Percentiles rank a stretch among this genome's conserved stretches.
phyloP scores from a whole-genome alignment of 1,140 invertebrate genomes.

The Trissolcus basalis region DNA sequence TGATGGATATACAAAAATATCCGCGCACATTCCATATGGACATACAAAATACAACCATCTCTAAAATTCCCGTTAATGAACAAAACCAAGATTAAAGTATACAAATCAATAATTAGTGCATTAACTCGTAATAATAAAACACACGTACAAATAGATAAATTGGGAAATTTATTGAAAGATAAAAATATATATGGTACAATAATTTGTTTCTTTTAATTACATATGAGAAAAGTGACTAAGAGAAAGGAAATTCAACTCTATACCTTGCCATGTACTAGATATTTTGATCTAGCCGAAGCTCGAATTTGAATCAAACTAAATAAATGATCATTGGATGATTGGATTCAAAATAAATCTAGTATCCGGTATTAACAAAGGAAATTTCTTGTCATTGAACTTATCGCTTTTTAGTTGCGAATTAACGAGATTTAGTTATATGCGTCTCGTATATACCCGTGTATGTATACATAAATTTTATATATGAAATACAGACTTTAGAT shows the following conservation, averaged over 20 bases:
- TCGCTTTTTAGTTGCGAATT: constrained; percentile 39
- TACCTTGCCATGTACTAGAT: constrained; percentile 28
- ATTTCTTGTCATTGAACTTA: constrained; percentile 39
- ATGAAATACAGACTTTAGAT: constrained; percentile 54
- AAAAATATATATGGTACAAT: constrained; percentile 74
- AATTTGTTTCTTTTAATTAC: constrained; percentile 60
- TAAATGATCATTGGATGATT: constrained; percentile 7
- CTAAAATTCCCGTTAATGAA: background rate
- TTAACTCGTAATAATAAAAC: constrained; percentile 42
- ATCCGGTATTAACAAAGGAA: constrained; percentile 49
- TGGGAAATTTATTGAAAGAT: constrained; percentile 73
- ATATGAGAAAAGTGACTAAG: constrained; percentile 60
- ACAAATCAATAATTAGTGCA: constrained; percentile 15
- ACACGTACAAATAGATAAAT: constrained; percentile 60
- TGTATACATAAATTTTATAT: constrained; percentile 58
- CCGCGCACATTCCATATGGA: constrained; percentile 23
- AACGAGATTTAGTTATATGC: constrained; percentile 56
- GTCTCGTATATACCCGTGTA: constrained; percentile 54
- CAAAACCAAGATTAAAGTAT: constrained; percentile 11
- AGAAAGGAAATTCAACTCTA: constrained; percentile 53
- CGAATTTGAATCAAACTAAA: constrained; percentile 17
- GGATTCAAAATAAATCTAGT: constrained; percentile 1
- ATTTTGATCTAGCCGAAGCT: constrained; percentile 9
- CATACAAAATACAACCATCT: constrained; percentile 44
- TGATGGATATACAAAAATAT: constrained; percentile 48